A percentile compares a stretch with the other conserved stretches of the same genome.
Conservation (phyloP, 2,888 invertebrate species). For the Linyphia triangularis region DNA sequence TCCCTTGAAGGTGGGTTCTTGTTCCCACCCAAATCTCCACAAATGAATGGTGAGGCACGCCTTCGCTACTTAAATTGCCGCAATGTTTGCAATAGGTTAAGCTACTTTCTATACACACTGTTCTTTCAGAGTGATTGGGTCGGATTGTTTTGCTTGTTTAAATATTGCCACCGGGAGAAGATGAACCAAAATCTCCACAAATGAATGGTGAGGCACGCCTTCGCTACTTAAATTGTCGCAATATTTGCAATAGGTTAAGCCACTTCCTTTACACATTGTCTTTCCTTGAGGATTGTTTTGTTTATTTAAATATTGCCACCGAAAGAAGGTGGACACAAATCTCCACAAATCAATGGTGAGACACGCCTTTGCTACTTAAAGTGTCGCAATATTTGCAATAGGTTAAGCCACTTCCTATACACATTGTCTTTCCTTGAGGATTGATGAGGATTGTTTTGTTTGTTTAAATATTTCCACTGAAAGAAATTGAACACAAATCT, state of each 20-base stretch:
- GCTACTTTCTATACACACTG: no score
- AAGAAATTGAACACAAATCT: slow-evolving; percentile 66
- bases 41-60: slow-evolving; percentile 62
- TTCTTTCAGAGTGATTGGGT: no score
- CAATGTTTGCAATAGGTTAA: slow-evolving; percentile 47
- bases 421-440: no score
- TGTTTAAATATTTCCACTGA: no score
- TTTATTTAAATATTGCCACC: no score
- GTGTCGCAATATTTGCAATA: slow-evolving; percentile 44
- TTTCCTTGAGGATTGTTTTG: no score
- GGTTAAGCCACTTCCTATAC: slow-evolving; percentile 1
- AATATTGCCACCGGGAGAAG: no score
- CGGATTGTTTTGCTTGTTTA: no score
- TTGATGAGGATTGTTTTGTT: no score
- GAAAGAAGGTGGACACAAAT: no score
- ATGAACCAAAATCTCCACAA: slow-evolving; percentile 63
- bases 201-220: slow-evolving; percentile 62
- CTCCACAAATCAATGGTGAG: slow-evolving; percentile 58
- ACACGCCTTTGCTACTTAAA: slow-evolving; percentile 53
- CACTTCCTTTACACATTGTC: no score
- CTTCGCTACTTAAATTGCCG: slow-evolving; percentile 29
- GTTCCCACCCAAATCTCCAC: slow-evolving; percentile 61
- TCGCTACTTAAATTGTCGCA: slow-evolving; percentile 28
- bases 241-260: slow-evolving; percentile 43
- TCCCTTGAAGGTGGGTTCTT: slow-evolving; percentile 41